These are phyloP conservation scores for Rhysida immarginata DNA, from an alignment of 1,140 invertebrate genomes.

Conservation along the genomic window DNA sequence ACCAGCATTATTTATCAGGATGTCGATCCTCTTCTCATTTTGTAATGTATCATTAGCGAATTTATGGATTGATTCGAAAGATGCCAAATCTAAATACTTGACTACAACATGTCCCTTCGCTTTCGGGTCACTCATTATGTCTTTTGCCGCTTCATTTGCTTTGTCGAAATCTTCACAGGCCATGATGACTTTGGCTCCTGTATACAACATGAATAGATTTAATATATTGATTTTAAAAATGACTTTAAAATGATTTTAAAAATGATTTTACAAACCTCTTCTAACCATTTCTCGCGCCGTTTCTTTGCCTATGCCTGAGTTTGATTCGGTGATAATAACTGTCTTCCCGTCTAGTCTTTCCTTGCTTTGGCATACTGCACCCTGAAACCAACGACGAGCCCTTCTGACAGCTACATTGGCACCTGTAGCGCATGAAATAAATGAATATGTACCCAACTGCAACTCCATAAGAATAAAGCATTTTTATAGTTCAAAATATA, in stretches of 20 bases:
- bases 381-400: no score
- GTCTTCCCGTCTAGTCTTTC: conserved; percentile 61
- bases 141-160: conserved; percentile 52
- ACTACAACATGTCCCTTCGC: conserved; percentile 67
- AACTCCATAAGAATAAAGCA: no score
- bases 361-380: conserved; percentile 5
- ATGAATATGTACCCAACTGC: no score
- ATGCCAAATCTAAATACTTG: conserved; percentile 61
- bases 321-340: conserved; percentile 79
- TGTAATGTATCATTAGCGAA: conserved; percentile 46
- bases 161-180: conserved; percentile 59
- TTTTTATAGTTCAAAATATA: no score
- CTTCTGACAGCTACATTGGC: no score
- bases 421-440: no score
- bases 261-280: conserved; percentile 27
- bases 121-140: conserved; percentile 55
- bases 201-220: no score
- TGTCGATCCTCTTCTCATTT: conserved; percentile 51
- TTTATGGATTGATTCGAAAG: conserved; percentile 52
- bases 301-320: conserved; percentile 47
- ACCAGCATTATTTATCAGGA: conserved; percentile 82
- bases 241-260: background rate
- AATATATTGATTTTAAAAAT: background rate
- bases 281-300: conserved; percentile 38
- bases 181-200: conserved; percentile 60